These are phyloP conservation scores for Heliconius hortense DNA, from an alignment of 2,888 invertebrate genomes.

Conservation along the genomic window DNA sequence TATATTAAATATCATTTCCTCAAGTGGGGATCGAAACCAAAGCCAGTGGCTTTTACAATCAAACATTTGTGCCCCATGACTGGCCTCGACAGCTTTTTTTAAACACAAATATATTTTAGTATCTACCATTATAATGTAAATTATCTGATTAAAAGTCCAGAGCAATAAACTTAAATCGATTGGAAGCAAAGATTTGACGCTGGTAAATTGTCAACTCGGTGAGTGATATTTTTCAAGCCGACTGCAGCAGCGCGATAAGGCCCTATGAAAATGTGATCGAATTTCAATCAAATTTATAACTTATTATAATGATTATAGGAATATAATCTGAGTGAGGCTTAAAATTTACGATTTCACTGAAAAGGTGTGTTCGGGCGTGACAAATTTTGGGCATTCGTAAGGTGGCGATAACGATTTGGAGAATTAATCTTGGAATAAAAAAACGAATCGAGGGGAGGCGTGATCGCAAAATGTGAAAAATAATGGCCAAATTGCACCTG, in stretches of 20 bases:
- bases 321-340: slow-evolving; percentile 75
- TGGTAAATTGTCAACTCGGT: slow-evolving; percentile 61
- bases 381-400: slow-evolving; percentile 79
- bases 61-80: no score
- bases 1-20: no score
- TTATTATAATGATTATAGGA: slow-evolving; percentile 81
- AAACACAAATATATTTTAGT: neutral
- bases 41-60: no score
- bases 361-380: slow-evolving; percentile 80
- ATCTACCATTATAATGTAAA: neutral
- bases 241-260: slow-evolving; percentile 78
- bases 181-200: slow-evolving; percentile 67
- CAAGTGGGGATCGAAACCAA: no score
- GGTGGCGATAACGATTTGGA: slow-evolving; percentile 77
- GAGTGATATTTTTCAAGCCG: slow-evolving; percentile 76
- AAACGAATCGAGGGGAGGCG: slow-evolving; percentile 53
- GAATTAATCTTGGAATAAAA: slow-evolving; percentile 73
- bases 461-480: slow-evolving; percentile 35
- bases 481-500: slow-evolving; percentile 37
- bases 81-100: no score
- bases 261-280: slow-evolving; percentile 76
- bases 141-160: slow-evolving; percentile 68
- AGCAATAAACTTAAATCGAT: slow-evolving; percentile 77
- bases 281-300: slow-evolving; percentile 82
- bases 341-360: slow-evolving; percentile 79